Percentiles rank a stretch among this genome's conserved stretches.
phyloP scores from a whole-genome alignment of 1,140 invertebrate genomes.

The Drosophila persimilis region DNA sequence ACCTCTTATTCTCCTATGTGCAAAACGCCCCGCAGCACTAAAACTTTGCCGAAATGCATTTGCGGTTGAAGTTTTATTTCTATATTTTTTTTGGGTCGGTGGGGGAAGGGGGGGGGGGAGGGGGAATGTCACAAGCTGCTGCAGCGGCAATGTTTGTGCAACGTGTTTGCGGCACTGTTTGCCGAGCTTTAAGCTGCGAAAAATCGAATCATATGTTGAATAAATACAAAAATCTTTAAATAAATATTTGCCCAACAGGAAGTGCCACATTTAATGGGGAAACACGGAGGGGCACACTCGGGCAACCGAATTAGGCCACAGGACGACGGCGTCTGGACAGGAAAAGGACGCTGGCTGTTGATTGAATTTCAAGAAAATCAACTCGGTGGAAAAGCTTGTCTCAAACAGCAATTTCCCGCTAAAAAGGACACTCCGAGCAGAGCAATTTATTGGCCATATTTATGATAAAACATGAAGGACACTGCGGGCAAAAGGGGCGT shows the following conservation, averaged over 20 bases:
- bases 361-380: slow-evolving; percentile 1
- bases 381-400: not conserved
- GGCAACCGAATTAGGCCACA: no score
- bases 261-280: no score
- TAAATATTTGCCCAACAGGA: no score
- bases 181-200: slow-evolving; percentile 52
- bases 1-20: not conserved
- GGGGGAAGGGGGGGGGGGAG: not conserved
- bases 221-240: slow-evolving; percentile 5
- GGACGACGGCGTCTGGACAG: no score
- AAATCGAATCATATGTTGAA: slow-evolving; percentile 34
- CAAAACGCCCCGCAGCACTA: slow-evolving; percentile 20
- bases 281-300: no score
- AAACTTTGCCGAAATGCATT: slow-evolving; percentile 61
- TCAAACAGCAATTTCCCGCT: slow-evolving; percentile 27
- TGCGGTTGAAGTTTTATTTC: slow-evolving; percentile 54
- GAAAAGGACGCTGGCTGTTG: not conserved
- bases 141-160: slow-evolving; percentile 67
- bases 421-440: slow-evolving; percentile 47
- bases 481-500: not conserved
- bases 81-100: slow-evolving; percentile 9
- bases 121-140: slow-evolving; percentile 51
- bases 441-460: slow-evolving; percentile 77
- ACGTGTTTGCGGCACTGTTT: slow-evolving; percentile 75
- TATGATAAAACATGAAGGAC: slow-evolving; percentile 68